Base-by-base conservation (phyloP, 2,113 vertebrate species). In the Amblyornis subalaris region DNA sequence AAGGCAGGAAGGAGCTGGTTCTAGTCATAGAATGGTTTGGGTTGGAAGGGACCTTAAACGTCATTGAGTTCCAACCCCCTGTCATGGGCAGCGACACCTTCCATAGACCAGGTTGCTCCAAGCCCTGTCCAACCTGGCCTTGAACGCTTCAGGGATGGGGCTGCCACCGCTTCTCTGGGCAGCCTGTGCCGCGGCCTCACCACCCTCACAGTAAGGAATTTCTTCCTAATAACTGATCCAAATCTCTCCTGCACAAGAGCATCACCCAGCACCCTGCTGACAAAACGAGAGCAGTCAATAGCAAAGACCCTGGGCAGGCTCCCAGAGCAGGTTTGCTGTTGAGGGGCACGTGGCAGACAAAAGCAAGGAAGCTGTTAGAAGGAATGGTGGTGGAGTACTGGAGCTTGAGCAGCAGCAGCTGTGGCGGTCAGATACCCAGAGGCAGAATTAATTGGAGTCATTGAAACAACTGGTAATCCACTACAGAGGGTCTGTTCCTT, bases 211-310 rank as follows among this genome's bases (percentile, higher is more conserved):
- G 26, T 18, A 18, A 58, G 26, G 3, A 76, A 51, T 44, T 67
- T 58, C 44, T 57, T 50, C 25, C 42, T 26, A 26, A 22, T 31
- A 19, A 22, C 33, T 33, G 60, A 61, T 16, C 33, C 33, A 60
- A 23, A 53, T 31, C 54, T 58, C 21, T 44, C 36, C 33, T 53
- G 62, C 38, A 51, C 31, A 10, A 57, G 29, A 66, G n/a, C 33
- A 35, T 6, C 31, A 5, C 17, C 45, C 29, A 5, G 58, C 48
- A 16, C 13, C 7, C 2, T 11, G 17, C 26, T 29, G 48, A 2
- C 17, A 16, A 3, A 45, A 7, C 2, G 0, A 2, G 4, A 9
- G 20, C 53, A 4, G 14, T 26, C 21, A 0, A 0, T 2, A 4
- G 7, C 2, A 47, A 18, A 60, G 24, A 12, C 10, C 19, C 13